Conservation (phyloP, 2,113 vertebrate species). For the Bujurquina vittata region DNA sequence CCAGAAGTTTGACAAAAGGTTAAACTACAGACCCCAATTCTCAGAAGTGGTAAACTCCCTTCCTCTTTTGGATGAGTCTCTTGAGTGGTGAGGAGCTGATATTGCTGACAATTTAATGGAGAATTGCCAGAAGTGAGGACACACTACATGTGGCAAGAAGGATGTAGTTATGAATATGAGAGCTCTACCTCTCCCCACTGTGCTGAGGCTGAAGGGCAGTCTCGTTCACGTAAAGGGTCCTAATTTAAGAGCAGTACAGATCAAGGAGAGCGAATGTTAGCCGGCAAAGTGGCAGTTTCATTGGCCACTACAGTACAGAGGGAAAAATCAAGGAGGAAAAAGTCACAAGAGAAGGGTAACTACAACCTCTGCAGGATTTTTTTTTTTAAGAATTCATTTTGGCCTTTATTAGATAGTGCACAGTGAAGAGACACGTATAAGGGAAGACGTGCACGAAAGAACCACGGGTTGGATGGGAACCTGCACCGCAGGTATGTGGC, state of each 20-base stretch:
- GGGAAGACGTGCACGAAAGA: no score
- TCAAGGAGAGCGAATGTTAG: conserved; percentile 24
- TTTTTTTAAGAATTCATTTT: background rate
- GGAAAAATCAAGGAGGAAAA: background rate
- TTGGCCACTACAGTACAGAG: background rate
- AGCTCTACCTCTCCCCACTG: conserved; percentile 2
- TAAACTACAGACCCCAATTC: conserved; percentile 26
- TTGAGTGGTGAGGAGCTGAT: conserved; percentile 27
- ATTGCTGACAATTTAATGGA: conserved; percentile 44
- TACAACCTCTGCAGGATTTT: background rate
- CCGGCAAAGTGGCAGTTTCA: background rate
- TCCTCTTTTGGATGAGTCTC: conserved; percentile 40
- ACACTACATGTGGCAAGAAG: conserved; percentile 15
- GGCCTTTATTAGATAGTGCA: no score
- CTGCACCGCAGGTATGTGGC: no score
- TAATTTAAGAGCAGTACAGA: conserved; percentile 34
- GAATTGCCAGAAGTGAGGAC: conserved; percentile 22
- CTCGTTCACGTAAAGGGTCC: conserved; percentile 16
- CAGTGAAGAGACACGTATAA: no score
- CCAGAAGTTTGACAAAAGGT: conserved; percentile 35
- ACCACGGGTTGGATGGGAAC: no score
- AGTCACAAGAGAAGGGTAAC: background rate
- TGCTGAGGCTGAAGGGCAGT: conserved; percentile 26
- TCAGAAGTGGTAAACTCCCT: conserved; percentile 27
- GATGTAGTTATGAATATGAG: conserved; percentile 4